A percentile compares a stretch with the other conserved stretches of the same genome.
These are phyloP conservation scores for Rhea americana DNA, from an alignment of 2,113 vertebrate species.

Conservation along the genomic window DNA sequence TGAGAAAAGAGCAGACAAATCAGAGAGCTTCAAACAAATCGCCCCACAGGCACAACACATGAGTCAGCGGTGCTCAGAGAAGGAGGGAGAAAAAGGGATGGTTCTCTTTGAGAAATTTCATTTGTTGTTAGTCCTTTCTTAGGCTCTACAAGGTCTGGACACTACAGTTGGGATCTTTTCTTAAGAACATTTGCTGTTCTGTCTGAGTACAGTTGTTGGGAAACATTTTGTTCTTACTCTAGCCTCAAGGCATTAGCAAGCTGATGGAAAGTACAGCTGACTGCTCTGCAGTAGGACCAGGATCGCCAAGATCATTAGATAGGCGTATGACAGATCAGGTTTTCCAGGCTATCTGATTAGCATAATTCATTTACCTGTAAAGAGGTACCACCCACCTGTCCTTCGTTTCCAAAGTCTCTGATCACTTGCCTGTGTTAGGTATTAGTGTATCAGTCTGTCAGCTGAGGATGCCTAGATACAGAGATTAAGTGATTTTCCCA, in stretches of 20 bases:
- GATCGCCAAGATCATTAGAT: not conserved
- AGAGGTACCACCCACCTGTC: not conserved
- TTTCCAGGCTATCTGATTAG: not conserved
- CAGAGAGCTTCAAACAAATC: not conserved
- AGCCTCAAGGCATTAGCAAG: not conserved
- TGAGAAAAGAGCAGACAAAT: not conserved
- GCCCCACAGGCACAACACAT: not conserved
- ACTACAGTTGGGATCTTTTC: not conserved
- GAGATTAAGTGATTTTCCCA: not conserved
- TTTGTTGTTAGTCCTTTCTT: not conserved
- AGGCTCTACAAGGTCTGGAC: not conserved
- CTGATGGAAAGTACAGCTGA: not conserved
- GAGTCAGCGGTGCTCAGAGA: not conserved
- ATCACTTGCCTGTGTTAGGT: accelerated
- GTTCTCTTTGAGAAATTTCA: not conserved
- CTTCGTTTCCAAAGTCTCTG: not conserved
- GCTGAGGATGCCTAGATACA: not conserved
- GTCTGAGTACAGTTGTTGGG: not conserved
- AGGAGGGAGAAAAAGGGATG: not conserved
- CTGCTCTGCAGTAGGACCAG: not conserved
- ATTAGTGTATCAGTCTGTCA: not conserved
- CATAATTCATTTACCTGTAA: not conserved
- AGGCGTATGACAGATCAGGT: too few relatives aligned
- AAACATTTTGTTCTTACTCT: conserved; percentile 7
- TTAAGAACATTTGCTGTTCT: not conserved